Evolutionary conservation across 2,113 vertebrate genomes (phyloP).

Genomic region (Cathartes aura): DNA sequence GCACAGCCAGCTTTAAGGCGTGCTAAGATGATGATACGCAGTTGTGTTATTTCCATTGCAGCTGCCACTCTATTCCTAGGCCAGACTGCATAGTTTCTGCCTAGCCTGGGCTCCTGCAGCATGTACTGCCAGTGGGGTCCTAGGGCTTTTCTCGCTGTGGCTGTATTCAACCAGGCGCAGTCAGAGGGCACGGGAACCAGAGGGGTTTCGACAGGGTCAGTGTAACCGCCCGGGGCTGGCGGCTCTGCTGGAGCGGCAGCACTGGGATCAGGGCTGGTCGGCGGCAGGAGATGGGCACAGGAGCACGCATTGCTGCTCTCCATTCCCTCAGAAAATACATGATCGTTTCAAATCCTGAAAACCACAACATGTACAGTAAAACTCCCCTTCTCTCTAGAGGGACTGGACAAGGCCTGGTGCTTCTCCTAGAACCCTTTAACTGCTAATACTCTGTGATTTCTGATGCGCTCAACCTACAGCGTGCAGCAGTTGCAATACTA

Average conservation of each 20-base stretch:
- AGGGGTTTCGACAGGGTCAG: background rate
- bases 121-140: rapidly evolving
- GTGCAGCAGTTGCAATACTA: background rate
- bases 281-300: rapidly evolving
- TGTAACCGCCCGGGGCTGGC: no score
- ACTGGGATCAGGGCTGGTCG: rapidly evolving
- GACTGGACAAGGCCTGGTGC: background rate
- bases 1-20: background rate
- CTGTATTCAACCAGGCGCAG: background rate
- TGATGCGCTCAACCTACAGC: background rate
- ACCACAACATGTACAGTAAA: background rate
- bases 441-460: background rate
- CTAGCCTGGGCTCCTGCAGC: background rate
- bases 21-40: background rate
- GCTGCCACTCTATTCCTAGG: background rate
- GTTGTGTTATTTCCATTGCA: background rate
- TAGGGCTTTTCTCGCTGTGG: rapidly evolving
- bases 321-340: background rate
- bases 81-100: background rate
- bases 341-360: background rate
- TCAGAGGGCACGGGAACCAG: rapidly evolving
- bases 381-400: background rate
- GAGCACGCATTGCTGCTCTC: background rate
- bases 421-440: background rate
- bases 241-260: background rate